Evolutionary conservation across 2,888 invertebrate species (phyloP).

Genomic region (Pyralis farinalis): DNA sequence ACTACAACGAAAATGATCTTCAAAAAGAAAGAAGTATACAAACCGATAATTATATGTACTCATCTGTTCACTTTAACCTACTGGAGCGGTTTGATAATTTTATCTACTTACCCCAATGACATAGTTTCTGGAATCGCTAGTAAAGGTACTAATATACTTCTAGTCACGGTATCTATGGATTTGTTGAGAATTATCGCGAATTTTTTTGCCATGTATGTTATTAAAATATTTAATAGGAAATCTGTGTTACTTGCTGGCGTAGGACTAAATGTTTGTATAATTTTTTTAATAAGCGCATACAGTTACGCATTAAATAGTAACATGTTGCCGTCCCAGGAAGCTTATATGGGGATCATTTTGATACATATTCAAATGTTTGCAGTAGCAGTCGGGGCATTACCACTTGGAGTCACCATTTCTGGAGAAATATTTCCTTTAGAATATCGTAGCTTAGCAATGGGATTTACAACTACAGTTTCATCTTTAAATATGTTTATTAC

Average conservation of each 20-base stretch:
- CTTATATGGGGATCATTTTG: conserved; percentile 16
- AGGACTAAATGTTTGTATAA: conserved; percentile 9
- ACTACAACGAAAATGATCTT: neutral
- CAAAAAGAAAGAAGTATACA: conserved; percentile 23
- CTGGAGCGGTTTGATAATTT: conserved; percentile 23
- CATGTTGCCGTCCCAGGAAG: conserved; percentile 10
- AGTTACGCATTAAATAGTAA: conserved; percentile 10
- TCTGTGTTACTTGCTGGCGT: conserved; percentile 11
- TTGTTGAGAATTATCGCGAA: conserved; percentile 21
- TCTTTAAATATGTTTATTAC: conserved; percentile 15
- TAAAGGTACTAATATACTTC: conserved; percentile 8
- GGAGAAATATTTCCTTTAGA: conserved; percentile 29
- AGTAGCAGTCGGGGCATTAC: conserved; percentile 20
- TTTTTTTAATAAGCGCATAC: conserved; percentile 12
- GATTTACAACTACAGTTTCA: conserved; percentile 22
- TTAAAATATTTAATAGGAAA: conserved; percentile 17
- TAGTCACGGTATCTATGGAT: conserved; percentile 18
- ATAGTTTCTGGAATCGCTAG: conserved; percentile 16
- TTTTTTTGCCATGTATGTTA: conserved; percentile 17
- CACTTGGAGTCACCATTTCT: conserved; percentile 20
- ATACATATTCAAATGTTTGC: conserved; percentile 22
- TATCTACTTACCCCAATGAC: conserved; percentile 20
- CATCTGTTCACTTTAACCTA: conserved; percentile 21
- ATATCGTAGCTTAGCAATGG: conserved; percentile 29
- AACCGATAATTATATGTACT: conserved; percentile 23